Evolutionary conservation across 2,797 vertebrate species (phyloP).

Genomic region (Masticophis lateralis): DNA sequence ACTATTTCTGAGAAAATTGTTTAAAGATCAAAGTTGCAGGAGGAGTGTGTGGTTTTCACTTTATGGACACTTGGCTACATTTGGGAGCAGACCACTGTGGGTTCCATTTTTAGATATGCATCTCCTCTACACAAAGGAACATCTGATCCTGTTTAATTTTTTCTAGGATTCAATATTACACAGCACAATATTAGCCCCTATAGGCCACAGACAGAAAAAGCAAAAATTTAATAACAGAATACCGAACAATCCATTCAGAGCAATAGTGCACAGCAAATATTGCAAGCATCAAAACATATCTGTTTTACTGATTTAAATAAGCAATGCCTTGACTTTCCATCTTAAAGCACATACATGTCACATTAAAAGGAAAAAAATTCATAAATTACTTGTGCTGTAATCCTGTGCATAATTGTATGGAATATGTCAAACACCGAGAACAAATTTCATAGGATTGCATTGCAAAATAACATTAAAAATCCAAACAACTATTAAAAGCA

Average conservation of each 20-base stretch:
- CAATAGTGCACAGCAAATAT: background rate
- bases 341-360: no score
- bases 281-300: background rate
- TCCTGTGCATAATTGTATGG: background rate
- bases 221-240: background rate
- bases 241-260: background rate
- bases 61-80: slow-evolving; percentile 12
- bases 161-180: background rate
- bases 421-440: background rate
- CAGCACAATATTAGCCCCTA: background rate
- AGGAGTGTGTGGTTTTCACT: background rate
- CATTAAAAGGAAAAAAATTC: background rate
- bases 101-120: slow-evolving; percentile 19
- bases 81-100: slow-evolving; percentile 1
- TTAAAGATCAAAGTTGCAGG: background rate
- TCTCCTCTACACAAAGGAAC: background rate
- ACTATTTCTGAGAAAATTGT: slow-evolving; percentile 8
- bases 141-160: slow-evolving; percentile 18
- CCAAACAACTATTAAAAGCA: background rate
- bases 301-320: background rate
- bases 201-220: background rate
- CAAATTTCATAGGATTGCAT: background rate
- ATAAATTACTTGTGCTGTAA: background rate
- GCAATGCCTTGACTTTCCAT: background rate
- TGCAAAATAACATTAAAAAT: background rate